phyloP scores from a whole-genome alignment of 2,113 vertebrate genomes.

The Saimiri boliviensis region DNA sequence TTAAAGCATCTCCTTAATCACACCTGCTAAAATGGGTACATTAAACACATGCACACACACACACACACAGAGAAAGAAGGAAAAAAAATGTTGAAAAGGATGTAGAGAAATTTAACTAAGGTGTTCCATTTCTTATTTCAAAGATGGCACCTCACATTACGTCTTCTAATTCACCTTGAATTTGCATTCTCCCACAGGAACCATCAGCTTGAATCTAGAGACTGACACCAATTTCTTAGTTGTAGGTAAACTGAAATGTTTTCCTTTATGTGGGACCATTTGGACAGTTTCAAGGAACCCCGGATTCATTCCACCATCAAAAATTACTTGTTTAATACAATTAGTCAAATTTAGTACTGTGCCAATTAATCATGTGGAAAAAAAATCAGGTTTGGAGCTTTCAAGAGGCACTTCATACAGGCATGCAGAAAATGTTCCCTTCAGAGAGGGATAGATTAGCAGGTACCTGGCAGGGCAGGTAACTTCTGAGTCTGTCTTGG shows the following conservation, averaged over 20 bases:
- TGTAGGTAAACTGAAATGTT: background rate
- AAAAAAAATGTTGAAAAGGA: background rate
- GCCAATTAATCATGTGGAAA: background rate
- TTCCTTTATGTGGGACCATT: background rate
- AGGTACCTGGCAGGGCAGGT: background rate
- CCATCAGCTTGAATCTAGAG: background rate
- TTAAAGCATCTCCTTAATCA: background rate
- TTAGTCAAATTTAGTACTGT: background rate
- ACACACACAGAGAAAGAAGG: background rate
- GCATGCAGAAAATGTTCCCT: background rate
- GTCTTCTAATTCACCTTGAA: constrained; percentile 17
- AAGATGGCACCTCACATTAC: background rate
- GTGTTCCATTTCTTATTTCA: background rate
- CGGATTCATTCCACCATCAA: background rate
- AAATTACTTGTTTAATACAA: constrained; percentile 7
- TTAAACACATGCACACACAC: too few relatives aligned
- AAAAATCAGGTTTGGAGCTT: background rate
- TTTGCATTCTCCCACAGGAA: background rate
- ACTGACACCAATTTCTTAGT: background rate
- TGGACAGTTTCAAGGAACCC: background rate
- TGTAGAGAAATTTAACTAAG: background rate
- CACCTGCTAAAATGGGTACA: background rate
- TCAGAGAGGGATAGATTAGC: background rate
- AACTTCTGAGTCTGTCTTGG: constrained; percentile 13
- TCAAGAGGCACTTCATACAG: background rate